Conservation (phyloP, 1,140 invertebrate genomes). For the Drosophila kanapiae region DNA sequence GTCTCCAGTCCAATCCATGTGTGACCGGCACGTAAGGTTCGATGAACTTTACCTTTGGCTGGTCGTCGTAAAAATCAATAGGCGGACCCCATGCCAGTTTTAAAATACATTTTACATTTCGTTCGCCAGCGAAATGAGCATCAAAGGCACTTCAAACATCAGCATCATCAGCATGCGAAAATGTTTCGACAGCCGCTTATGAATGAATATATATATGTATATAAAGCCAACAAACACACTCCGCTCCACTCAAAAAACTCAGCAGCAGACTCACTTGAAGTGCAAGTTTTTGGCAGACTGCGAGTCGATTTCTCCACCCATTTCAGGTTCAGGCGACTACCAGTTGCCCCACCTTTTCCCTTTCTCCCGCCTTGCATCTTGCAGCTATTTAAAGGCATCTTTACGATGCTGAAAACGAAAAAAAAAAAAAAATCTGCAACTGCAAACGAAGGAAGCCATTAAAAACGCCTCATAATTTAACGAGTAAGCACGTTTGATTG, state of each 20-base stretch:
- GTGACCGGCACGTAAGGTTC: slow-evolving; percentile 44
- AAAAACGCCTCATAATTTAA: slow-evolving; percentile 43
- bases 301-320: slow-evolving; percentile 33
- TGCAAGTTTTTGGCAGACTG: slow-evolving; percentile 75
- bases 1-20: slow-evolving; percentile 9
- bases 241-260: slow-evolving; percentile 28
- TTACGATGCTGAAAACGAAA: slow-evolving; percentile 53
- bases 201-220: slow-evolving; percentile 70
- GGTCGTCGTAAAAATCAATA: slow-evolving; percentile 79
- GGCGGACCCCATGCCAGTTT: slow-evolving; percentile 58
- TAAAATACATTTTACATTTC: slow-evolving; percentile 71
- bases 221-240: slow-evolving; percentile 49
- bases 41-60: slow-evolving; percentile 73
- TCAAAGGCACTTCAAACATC: slow-evolving; percentile 82
- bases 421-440: slow-evolving; percentile 42
- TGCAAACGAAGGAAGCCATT: slow-evolving; percentile 54
- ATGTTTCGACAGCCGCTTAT: slow-evolving; percentile 61
- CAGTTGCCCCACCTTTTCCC: background rate
- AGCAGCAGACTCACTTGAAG: slow-evolving; percentile 57
- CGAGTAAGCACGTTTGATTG: slow-evolving; percentile 38
- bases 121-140: slow-evolving; percentile 66
- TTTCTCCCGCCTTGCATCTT: slow-evolving; percentile 6
- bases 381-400: slow-evolving; percentile 71
- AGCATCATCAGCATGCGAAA: slow-evolving; percentile 55
- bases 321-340: slow-evolving; percentile 5